Evolutionary conservation across 2,888 invertebrate genomes (phyloP).

Genomic region (Callosobruchus maculatus): DNA sequence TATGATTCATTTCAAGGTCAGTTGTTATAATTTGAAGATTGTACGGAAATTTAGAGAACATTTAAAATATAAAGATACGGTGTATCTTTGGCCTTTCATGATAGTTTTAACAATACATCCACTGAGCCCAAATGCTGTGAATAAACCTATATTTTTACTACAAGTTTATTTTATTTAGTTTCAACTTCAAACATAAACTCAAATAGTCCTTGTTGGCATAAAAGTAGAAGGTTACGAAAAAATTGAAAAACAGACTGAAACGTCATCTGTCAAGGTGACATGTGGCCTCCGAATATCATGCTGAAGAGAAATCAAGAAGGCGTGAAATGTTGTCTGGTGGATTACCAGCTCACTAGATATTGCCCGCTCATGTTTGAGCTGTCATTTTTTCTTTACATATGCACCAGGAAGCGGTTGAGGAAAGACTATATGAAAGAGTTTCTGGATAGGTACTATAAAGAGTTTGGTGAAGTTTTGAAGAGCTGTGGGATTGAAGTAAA

Average conservation of each 20-base stretch:
- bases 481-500: neutral
- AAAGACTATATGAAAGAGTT: neutral
- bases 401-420: neutral
- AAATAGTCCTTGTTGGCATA: too few relatives aligned
- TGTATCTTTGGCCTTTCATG: too few relatives aligned
- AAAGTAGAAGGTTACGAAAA: neutral
- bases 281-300: neutral
- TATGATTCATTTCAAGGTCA: neutral
- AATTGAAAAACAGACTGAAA: neutral
- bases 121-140: too few relatives aligned
- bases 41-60: too few relatives aligned
- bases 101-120: too few relatives aligned
- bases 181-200: too few relatives aligned
- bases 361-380: neutral
- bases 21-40: too few relatives aligned
- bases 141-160: too few relatives aligned
- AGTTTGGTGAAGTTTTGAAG: neutral
- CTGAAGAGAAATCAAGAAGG: neutral
- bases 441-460: neutral
- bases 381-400: neutral
- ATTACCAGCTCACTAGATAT: neutral
- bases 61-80: too few relatives aligned
- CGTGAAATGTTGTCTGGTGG: neutral
- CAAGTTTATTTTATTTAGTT: too few relatives aligned
- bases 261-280: neutral